phyloP scores from a whole-genome alignment of 2,888 invertebrate genomes.

The Camptogramma bilineatum region DNA sequence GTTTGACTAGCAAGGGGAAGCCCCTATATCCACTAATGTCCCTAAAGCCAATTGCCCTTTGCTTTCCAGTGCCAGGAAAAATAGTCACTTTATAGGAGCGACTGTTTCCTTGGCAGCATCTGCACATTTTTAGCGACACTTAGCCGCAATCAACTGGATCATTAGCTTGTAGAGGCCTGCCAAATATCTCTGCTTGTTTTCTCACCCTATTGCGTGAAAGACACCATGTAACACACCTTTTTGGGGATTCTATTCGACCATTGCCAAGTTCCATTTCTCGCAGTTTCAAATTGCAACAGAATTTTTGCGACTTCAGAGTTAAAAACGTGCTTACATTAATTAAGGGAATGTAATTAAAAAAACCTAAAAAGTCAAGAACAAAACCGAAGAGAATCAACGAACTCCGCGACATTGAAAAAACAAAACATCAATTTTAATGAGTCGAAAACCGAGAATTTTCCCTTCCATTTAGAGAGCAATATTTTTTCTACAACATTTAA shows the following conservation, averaged over 20 bases:
- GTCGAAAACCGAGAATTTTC: conserved; percentile 83
- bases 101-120: conserved; percentile 83
- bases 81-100: conserved; percentile 78
- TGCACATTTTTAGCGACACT: conserved; percentile 82
- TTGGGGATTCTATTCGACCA: conserved; percentile 60
- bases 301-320: neutral
- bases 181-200: conserved; percentile 82
- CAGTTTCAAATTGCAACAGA: conserved; percentile 8
- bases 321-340: conserved; percentile 36
- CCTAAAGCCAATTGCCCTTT: conserved; percentile 78
- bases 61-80: conserved; percentile 81
- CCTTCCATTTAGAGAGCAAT: conserved; percentile 82
- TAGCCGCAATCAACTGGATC: conserved; percentile 84
- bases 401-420: conserved; percentile 55
- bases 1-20: conserved; percentile 16
- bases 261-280: conserved; percentile 70
- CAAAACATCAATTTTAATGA: conserved; percentile 83
- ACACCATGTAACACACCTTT: conserved; percentile 74
- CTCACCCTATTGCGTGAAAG: conserved; percentile 77
- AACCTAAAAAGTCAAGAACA: conserved; percentile 22
- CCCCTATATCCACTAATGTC: conserved; percentile 72
- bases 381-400: conserved; percentile 32
- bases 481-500: conserved; percentile 86
- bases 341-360: conserved; percentile 32
- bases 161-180: conserved; percentile 83